A percentile compares a stretch with the other conserved stretches of the same genome.
Evolutionary conservation across 1,140 invertebrate genomes (phyloP).

Genomic region (Wiebesia pumilae): DNA sequence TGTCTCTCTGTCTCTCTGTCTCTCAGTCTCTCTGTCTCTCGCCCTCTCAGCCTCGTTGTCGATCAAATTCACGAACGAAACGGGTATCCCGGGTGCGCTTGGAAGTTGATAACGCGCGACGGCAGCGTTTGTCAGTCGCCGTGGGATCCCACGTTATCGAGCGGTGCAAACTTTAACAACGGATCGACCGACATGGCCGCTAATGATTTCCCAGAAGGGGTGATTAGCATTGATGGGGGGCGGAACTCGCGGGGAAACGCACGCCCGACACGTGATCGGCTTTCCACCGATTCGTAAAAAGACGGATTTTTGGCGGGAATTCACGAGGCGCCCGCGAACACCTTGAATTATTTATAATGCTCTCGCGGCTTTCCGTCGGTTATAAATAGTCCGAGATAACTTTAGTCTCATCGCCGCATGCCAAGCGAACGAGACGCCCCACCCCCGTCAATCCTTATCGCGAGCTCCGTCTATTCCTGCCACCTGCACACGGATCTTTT

Average conservation of each 20-base stretch:
- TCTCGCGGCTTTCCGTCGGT: conserved; percentile 42
- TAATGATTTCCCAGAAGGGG: not conserved
- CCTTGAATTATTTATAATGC: conserved; percentile 66
- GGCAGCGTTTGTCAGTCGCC: not conserved
- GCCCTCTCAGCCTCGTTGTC: not conserved
- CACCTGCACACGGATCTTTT: not conserved
- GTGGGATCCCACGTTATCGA: not conserved
- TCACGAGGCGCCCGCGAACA: conserved; percentile 51
- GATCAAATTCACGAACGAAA: no score
- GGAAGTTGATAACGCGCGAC: not conserved
- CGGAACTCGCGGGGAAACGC: not conserved
- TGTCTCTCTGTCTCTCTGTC: not conserved
- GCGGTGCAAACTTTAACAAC: not conserved
- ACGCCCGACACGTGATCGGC: not conserved
- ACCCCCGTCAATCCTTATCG: not conserved
- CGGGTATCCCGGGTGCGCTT: not conserved
- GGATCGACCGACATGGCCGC: not conserved
- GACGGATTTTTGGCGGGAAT: conserved; percentile 25
- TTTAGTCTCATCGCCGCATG: not conserved
- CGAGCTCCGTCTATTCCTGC: not conserved
- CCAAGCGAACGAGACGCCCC: not conserved
- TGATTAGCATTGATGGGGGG: not conserved
- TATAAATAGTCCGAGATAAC: conserved; percentile 43
- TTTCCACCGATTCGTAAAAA: not conserved
- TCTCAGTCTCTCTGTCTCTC: not conserved